These are phyloP conservation scores for Psix sp. DNA, from an alignment of 1,140 invertebrate species.

Conservation along the genomic window DNA sequence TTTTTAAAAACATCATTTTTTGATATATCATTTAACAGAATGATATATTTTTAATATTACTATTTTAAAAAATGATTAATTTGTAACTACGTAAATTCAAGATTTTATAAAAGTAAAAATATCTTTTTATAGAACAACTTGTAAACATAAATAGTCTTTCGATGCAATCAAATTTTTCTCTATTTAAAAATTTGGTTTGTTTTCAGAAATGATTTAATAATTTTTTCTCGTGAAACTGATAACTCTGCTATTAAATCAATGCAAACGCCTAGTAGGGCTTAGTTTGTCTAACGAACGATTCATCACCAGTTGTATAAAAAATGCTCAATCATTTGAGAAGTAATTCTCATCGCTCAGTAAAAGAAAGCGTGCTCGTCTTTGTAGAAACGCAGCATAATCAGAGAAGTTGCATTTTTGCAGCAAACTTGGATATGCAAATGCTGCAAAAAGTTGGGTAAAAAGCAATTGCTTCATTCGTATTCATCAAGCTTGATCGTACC, in stretches of 20 bases:
- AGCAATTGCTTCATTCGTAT: conserved; percentile 62
- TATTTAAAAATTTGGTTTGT: conserved; percentile 1
- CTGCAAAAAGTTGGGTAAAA: conserved; percentile 52
- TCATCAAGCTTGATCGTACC: conserved; percentile 53
- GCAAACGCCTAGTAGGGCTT: conserved; percentile 13
- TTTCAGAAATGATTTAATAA: conserved; percentile 9
- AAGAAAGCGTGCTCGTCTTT: conserved; percentile 53
- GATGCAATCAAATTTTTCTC: no score
- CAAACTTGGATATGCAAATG: conserved; percentile 59
- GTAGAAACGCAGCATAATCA: conserved; percentile 53
- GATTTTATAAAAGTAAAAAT: no score
- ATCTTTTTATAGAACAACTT: no score
- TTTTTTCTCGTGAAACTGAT: conserved; percentile 35
- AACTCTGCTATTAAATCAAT: conserved; percentile 25
- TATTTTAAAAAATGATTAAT: no score
- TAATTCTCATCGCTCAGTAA: conserved; percentile 34
- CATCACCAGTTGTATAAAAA: conserved; percentile 46
- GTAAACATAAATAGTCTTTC: no score
- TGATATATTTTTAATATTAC: no score
- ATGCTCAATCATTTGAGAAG: conserved; percentile 54
- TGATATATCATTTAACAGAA: no score
- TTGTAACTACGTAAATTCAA: no score
- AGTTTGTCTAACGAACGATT: conserved; percentile 48
- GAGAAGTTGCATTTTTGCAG: conserved; percentile 54
- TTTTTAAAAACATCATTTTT: no score